Percentiles rank a stretch among this genome's conserved stretches.
phyloP scores from a whole-genome alignment of 2,113 vertebrate species.

The Forbesichthys agassizii region DNA sequence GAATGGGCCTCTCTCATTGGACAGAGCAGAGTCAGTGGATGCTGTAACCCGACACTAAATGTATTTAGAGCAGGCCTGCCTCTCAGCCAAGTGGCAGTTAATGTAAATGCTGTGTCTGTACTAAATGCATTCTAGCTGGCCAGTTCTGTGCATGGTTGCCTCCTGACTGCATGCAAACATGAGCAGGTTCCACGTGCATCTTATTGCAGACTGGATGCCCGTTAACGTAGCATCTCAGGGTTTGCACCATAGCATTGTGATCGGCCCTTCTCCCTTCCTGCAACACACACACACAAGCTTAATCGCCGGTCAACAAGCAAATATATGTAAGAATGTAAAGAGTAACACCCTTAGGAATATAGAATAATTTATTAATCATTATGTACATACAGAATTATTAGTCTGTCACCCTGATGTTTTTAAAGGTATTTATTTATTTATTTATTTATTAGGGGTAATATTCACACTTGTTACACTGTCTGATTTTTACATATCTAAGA shows the following conservation, averaged over 20 bases:
- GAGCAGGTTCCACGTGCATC: too few species aligned
- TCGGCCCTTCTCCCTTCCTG: neutral
- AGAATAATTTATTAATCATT: too few species aligned
- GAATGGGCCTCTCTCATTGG: constrained; percentile 3
- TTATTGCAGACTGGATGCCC: neutral
- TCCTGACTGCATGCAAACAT: too few species aligned
- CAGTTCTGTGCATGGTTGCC: too few species aligned
- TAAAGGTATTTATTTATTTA: constrained; percentile 14
- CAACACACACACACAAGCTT: too few species aligned
- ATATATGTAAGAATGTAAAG: too few species aligned
- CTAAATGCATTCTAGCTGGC: too few species aligned
- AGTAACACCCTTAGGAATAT: too few species aligned
- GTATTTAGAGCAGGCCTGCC: neutral
- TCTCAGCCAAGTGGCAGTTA: constrained; percentile 2
- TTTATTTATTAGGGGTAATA: constrained; percentile 24
- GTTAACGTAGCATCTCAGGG: constrained; percentile 16
- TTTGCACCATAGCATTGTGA: neutral
- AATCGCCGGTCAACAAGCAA: too few species aligned
- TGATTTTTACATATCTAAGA: constrained; percentile 62
- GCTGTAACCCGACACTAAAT: neutral
- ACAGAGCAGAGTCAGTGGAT: constrained; percentile 30
- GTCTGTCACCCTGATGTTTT: constrained; percentile 40
- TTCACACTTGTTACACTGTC: constrained; percentile 56
- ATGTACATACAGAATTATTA: constrained; percentile 14
- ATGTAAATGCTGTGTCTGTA: neutral